These are phyloP conservation scores for Pemphigus obesinymphae DNA, from an alignment of 1,140 invertebrate species.

Conservation along the genomic window DNA sequence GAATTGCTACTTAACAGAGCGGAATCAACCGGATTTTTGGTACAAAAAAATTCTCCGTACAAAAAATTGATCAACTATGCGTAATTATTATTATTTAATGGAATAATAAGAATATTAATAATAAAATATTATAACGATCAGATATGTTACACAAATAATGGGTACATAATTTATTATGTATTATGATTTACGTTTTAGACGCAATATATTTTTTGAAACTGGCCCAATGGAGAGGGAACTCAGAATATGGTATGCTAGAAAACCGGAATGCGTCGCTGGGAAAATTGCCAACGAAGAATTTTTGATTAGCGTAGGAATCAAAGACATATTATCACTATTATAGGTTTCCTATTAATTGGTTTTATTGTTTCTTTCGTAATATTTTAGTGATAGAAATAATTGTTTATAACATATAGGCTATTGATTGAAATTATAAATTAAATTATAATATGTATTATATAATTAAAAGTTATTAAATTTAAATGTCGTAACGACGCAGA, in stretches of 20 bases:
- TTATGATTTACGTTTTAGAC: no score
- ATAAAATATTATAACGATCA: no score
- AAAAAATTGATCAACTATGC: not conserved
- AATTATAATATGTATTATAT: no score
- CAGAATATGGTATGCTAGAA: not conserved
- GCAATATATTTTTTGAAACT: not conserved
- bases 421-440: no score
- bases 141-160: no score
- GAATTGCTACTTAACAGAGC: slow-evolving; percentile 47
- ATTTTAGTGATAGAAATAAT: no score
- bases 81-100: no score
- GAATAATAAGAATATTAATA: no score
- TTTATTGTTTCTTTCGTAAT: not conserved
- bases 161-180: no score
- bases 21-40: slow-evolving; percentile 4
- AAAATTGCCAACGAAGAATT: slow-evolving; percentile 4
- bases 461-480: no score
- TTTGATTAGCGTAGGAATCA: not conserved
- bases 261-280: not conserved
- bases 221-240: not conserved
- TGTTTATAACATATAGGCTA: no score
- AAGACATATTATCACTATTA: not conserved
- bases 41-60: slow-evolving; percentile 19
- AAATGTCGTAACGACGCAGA: no score
- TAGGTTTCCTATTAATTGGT: not conserved